Evolutionary conservation across 1,140 invertebrate genomes (phyloP).

Genomic region (Hylaeus volcanicus): DNA sequence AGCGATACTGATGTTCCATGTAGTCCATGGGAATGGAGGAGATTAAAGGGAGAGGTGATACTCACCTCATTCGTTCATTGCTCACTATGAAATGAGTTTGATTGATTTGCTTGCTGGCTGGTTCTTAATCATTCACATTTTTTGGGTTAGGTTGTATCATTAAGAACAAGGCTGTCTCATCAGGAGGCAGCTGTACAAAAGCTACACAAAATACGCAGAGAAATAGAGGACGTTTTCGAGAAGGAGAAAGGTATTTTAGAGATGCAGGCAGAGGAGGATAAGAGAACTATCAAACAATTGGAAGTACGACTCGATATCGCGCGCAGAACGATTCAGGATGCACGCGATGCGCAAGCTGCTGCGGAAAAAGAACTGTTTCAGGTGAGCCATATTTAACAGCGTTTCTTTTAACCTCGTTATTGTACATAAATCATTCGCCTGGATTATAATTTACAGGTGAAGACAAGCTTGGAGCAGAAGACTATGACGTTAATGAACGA

Average conservation of each 20-base stretch:
- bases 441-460: constrained; percentile 57
- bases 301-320: constrained; percentile 73
- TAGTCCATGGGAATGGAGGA: constrained; percentile 73
- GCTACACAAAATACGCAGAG: constrained; percentile 73
- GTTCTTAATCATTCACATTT: background rate
- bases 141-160: constrained; percentile 68
- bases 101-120: too few relatives aligned
- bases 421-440: background rate
- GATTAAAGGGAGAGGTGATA: constrained; percentile 66
- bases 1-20: constrained; percentile 49
- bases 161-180: constrained; percentile 73
- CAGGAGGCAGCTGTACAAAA: constrained; percentile 76
- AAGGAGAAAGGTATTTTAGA: constrained; percentile 76
- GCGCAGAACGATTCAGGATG: constrained; percentile 72
- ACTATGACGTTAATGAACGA: constrained; percentile 64
- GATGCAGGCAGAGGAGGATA: constrained; percentile 72
- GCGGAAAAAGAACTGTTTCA: constrained; percentile 71
- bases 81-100: too few relatives aligned
- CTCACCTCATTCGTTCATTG: background rate
- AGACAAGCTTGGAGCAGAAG: constrained; percentile 72
- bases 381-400: constrained; percentile 45
- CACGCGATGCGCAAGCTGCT: constrained; percentile 59
- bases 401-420: too few relatives aligned
- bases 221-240: constrained; percentile 78
- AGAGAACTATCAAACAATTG: constrained; percentile 75